Evolutionary conservation across 2,113 vertebrate species (phyloP).

Genomic region (Heptranchias perlo): DNA sequence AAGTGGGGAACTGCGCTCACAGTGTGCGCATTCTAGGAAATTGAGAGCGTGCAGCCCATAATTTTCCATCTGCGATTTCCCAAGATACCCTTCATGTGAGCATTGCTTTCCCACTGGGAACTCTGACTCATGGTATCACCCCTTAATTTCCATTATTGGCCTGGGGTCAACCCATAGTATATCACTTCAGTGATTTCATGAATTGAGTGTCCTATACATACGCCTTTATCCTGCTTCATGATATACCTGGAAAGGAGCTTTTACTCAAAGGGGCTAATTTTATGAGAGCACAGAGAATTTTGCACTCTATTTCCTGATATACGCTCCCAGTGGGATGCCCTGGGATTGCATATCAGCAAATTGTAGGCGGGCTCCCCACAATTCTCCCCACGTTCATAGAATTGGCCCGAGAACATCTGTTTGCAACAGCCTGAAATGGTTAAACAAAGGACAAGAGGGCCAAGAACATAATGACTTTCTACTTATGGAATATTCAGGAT

Average conservation of each 20-base stretch:
- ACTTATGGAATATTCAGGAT: too few species aligned
- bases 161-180: neutral
- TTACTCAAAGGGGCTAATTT: neutral
- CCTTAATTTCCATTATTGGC: neutral
- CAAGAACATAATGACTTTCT: too few species aligned
- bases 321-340: neutral
- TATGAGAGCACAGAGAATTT: neutral
- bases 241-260: neutral
- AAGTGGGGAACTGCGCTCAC: too few species aligned
- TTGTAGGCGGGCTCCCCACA: neutral
- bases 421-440: neutral
- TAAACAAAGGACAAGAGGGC: neutral
- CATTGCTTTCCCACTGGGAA: neutral
- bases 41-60: neutral
- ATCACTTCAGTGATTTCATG: neutral
- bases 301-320: neutral
- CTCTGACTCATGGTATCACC: neutral
- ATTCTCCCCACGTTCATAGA: neutral
- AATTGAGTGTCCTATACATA: neutral
- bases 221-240: neutral
- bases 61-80: neutral
- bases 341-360: neutral
- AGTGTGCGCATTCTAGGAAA: too few species aligned
- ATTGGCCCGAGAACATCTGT: neutral
- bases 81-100: neutral